Evolutionary conservation across 2,113 vertebrate species (phyloP).

Genomic region (Phoxinus phoxinus): DNA sequence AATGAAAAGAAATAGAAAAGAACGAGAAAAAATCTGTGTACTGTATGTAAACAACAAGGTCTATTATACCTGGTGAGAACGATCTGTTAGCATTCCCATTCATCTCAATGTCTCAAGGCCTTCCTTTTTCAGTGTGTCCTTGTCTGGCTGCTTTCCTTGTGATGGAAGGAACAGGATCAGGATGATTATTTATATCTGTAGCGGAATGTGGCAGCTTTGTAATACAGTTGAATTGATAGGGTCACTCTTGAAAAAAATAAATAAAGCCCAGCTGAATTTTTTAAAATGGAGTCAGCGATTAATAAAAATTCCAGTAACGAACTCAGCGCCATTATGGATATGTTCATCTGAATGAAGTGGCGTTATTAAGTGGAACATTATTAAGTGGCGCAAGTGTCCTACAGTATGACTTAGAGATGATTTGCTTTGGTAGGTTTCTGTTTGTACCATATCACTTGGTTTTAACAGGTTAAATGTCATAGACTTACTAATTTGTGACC

Average conservation of each 20-base stretch:
- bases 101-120: conserved; percentile 15
- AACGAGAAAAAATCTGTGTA: neutral
- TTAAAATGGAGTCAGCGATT: neutral
- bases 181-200: neutral
- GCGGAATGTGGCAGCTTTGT: neutral
- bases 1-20: neutral
- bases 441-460: neutral
- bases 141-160: neutral
- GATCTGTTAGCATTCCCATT: neutral
- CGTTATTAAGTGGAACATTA: neutral
- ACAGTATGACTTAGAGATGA: neutral
- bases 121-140: conserved; percentile 4
- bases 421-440: neutral
- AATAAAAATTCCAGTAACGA: neutral
- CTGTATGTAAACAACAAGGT: conserved; percentile 3
- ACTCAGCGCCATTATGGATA: neutral
- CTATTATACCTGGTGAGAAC: neutral
- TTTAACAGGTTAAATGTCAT: neutral
- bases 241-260: neutral
- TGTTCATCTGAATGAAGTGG: neutral
- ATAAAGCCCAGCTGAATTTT: neutral
- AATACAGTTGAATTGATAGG: neutral
- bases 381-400: too few relatives aligned
- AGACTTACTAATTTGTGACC: neutral
- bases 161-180: neutral